Evolutionary conservation across 2,797 vertebrate species (phyloP).

Genomic region (Remorina albescens): DNA sequence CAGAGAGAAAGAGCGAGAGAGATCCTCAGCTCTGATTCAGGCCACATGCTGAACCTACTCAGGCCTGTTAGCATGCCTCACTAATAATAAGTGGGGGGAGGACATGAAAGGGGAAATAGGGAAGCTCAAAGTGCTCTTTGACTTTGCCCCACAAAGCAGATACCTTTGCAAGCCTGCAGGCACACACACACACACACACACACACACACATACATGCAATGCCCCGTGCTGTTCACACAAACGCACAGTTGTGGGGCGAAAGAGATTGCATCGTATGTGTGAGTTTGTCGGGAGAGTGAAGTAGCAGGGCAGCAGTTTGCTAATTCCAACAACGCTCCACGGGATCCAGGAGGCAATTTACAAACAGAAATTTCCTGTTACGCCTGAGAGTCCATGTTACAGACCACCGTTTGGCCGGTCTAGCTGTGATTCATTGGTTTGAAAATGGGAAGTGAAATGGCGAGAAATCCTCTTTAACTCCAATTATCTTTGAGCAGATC

Average conservation of each 20-base stretch:
- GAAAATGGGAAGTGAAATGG: slow-evolving; percentile 68
- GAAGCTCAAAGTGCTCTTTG: slow-evolving; percentile 76
- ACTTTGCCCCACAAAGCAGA: slow-evolving; percentile 70
- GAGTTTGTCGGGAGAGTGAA: slow-evolving; percentile 26
- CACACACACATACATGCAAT: slow-evolving; percentile 2
- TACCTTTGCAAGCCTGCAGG: slow-evolving; percentile 34
- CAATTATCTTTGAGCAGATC: slow-evolving; percentile 66
- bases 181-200: slow-evolving; percentile 17
- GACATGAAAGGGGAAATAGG: slow-evolving; percentile 66
- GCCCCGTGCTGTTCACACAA: slow-evolving; percentile 1
- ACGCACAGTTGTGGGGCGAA: too few species aligned
- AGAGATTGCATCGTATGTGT: too few species aligned
- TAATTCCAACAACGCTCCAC: slow-evolving; percentile 44
- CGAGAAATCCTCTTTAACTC: slow-evolving; percentile 72
- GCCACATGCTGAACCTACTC: slow-evolving; percentile 84
- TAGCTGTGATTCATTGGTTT: slow-evolving; percentile 53
- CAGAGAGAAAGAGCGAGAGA: slow-evolving; percentile 54
- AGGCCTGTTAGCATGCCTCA: slow-evolving; percentile 81
- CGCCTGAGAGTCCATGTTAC: slow-evolving; percentile 11
- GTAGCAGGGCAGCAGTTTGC: slow-evolving; percentile 33
- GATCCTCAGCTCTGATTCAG: slow-evolving; percentile 76
- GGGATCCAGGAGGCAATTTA: slow-evolving; percentile 33
- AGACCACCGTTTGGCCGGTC: slow-evolving; percentile 17
- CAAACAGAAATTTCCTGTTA: slow-evolving; percentile 7
- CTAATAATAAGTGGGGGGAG: slow-evolving; percentile 74